A percentile compares a stretch with the other conserved stretches of the same genome.
These are phyloP conservation scores for Pachydiplax longipennis DNA, from an alignment of 2,888 invertebrate genomes.

Conservation along the genomic window DNA sequence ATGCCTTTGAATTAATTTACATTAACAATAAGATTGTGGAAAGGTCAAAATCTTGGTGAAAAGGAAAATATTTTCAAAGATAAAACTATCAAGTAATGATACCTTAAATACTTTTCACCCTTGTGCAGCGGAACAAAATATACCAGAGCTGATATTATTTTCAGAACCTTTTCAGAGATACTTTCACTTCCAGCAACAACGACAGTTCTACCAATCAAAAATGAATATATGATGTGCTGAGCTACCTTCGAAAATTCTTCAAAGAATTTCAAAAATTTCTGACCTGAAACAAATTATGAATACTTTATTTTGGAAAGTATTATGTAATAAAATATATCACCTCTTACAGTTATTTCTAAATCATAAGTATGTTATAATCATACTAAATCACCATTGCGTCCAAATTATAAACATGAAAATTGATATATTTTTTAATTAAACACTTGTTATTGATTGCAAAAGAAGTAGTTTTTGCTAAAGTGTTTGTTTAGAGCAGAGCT, in stretches of 20 bases:
- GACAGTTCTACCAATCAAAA: conserved; percentile 52
- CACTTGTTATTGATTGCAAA: too few species aligned
- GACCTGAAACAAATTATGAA: conserved; percentile 48
- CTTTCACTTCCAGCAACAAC: conserved; percentile 49
- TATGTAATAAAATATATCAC: neutral
- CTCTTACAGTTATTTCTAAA: too few species aligned
- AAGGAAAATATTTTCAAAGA: neutral
- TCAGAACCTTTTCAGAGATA: conserved; percentile 45
- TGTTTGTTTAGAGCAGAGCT: too few species aligned
- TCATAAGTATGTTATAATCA: too few species aligned
- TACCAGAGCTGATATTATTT: conserved; percentile 48
- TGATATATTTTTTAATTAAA: too few species aligned
- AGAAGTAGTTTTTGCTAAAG: too few species aligned
- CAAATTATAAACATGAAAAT: too few species aligned
- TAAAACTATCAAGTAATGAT: neutral
- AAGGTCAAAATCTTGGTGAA: too few species aligned
- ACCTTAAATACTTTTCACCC: conserved; percentile 46
- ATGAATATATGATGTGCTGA: conserved; percentile 54
- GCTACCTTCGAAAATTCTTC: conserved; percentile 52
- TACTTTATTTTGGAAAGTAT: neutral
- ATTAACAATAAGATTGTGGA: neutral
- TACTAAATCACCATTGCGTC: too few species aligned
- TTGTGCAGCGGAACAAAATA: conserved; percentile 48
- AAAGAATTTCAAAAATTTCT: conserved; percentile 53
- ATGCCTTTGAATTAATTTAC: too few species aligned